phyloP scores from a whole-genome alignment of 1,140 invertebrate genomes.

The Drosophila truncata region DNA sequence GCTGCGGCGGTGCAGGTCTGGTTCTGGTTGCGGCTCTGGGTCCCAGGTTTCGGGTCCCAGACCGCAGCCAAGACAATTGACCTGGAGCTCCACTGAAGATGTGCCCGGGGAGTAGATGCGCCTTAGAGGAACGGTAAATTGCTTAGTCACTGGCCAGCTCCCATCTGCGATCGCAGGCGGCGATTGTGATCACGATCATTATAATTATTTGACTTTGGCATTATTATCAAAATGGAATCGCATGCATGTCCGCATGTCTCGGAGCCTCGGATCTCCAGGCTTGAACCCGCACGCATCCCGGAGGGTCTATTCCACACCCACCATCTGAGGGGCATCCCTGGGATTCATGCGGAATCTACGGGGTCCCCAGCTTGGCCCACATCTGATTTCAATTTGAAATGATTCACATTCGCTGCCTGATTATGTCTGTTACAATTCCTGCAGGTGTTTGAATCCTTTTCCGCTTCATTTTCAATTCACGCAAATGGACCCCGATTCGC shows the following conservation, averaged over 20 bases:
- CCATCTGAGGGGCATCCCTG: conserved; percentile 6
- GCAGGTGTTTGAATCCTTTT: conserved; percentile 71
- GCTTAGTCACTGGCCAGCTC: conserved; percentile 73
- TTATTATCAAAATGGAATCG: conserved; percentile 84
- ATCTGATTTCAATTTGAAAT: not conserved
- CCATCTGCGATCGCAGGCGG: conserved; percentile 27
- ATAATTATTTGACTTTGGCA: conserved; percentile 80
- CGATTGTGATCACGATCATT: conserved; percentile 82
- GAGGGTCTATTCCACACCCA: conserved; percentile 69
- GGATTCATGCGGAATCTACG: too few relatives aligned
- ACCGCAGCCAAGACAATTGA: conserved; percentile 77
- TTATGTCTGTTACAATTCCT: conserved; percentile 19
- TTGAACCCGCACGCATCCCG: conserved; percentile 42
- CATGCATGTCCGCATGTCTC: conserved; percentile 59
- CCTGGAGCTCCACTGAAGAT: conserved; percentile 81
- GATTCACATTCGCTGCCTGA: conserved; percentile 3
- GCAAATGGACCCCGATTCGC: conserved; percentile 59
- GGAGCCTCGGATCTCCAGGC: conserved; percentile 4
- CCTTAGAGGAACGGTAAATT: conserved; percentile 76
- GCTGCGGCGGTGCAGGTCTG: conserved; percentile 41
- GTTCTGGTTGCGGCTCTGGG: conserved; percentile 31
- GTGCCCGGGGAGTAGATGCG: conserved; percentile 45
- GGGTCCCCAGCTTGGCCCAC: not conserved
- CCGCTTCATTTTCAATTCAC: conserved; percentile 74
- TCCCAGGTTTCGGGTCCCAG: conserved; percentile 48